phyloP scores from a whole-genome alignment of 2,888 invertebrate species.

The Aphodius sticticus region DNA sequence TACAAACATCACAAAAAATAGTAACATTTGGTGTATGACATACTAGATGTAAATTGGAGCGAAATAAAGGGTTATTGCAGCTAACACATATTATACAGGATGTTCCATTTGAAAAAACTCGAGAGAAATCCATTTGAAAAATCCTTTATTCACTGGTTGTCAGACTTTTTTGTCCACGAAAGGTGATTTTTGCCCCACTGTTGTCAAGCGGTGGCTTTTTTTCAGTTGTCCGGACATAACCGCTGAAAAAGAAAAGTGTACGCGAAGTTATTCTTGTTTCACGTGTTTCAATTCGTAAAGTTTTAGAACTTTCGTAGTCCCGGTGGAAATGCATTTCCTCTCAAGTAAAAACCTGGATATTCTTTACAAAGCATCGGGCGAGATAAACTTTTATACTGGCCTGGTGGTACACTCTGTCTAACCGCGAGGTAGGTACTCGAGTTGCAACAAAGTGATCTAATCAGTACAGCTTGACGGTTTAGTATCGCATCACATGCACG shows the following conservation, averaged over 20 bases:
- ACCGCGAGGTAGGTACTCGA: background rate
- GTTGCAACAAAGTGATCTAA: background rate
- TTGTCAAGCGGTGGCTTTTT: background rate
- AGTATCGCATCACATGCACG: background rate
- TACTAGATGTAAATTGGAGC: too few species aligned
- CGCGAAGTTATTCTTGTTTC: background rate
- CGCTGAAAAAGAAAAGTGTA: background rate
- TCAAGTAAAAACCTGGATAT: background rate
- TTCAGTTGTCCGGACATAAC: background rate
- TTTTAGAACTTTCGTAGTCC: background rate
- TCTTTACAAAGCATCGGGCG: background rate
- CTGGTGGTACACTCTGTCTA: background rate
- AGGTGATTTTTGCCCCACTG: background rate
- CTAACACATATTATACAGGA: too few species aligned
- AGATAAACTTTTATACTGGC: background rate
- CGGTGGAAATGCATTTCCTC: constrained; percentile 4
- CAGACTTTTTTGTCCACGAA: too few species aligned
- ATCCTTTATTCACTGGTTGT: too few species aligned
- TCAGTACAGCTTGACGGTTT: background rate
- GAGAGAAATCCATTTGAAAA: too few species aligned
- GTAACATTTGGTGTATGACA: too few species aligned
- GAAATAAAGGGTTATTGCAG: too few species aligned
- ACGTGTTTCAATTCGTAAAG: background rate
- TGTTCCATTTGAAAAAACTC: too few species aligned
- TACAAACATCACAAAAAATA: too few species aligned